Conservation (phyloP, 2,797 vertebrate genomes). For the Oreochromis mossambicus region DNA sequence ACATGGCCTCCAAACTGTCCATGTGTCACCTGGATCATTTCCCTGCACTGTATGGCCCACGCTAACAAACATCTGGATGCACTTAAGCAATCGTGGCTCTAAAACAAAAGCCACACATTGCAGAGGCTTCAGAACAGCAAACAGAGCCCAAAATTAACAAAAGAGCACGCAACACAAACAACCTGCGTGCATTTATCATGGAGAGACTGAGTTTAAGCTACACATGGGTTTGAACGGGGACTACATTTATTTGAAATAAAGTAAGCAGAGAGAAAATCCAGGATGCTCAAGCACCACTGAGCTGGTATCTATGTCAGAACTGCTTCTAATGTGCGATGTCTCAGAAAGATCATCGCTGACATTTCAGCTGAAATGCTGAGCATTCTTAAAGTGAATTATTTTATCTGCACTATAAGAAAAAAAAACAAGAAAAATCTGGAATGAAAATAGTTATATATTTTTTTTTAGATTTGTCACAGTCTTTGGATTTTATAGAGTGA, state of each 20-base stretch:
- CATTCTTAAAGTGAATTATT: rapidly evolving
- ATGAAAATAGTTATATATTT: rapidly evolving
- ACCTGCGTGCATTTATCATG: not conserved
- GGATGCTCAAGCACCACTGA: not conserved
- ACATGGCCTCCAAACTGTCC: conserved; percentile 10
- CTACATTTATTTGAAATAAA: not conserved
- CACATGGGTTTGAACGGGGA: not conserved
- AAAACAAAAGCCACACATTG: not conserved
- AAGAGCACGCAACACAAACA: not conserved
- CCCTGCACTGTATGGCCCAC: not conserved
- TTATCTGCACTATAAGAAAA: not conserved
- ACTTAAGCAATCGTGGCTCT: conserved; percentile 2
- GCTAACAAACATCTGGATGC: conserved; percentile 42
- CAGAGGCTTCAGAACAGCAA: not conserved
- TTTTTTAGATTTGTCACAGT: rapidly evolving
- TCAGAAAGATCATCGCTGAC: not conserved
- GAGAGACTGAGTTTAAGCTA: not conserved
- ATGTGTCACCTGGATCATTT: conserved; percentile 55
- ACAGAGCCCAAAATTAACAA: not conserved
- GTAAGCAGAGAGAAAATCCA: not conserved
- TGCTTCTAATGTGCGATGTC: not conserved
- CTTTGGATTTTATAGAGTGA: not conserved
- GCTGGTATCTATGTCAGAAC: not conserved
- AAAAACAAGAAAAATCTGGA: rapidly evolving
- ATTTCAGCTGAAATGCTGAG: not conserved